phyloP scores from a whole-genome alignment of 2,888 invertebrate genomes.

The Chirona hameri region DNA sequence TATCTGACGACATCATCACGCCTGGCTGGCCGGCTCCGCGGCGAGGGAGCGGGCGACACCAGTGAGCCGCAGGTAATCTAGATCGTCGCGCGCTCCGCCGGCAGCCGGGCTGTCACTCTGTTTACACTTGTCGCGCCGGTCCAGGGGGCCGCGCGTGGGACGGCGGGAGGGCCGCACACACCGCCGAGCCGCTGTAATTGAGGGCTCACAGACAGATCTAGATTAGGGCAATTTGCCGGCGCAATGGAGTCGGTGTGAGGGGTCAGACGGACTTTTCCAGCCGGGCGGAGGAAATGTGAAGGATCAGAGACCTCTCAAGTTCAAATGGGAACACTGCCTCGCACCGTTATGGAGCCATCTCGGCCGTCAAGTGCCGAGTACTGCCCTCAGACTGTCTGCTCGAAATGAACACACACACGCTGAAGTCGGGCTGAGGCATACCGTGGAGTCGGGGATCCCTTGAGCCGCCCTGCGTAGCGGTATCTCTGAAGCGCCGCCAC shows the following conservation, averaged over 20 bases:
- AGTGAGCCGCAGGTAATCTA: not conserved
- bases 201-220: not conserved
- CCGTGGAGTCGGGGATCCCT: no score
- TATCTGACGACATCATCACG: not conserved
- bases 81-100: not conserved
- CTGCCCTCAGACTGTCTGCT: no score
- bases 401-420: no score
- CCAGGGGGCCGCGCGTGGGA: not conserved
- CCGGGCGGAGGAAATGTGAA: not conserved
- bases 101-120: not conserved
- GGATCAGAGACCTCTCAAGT: no score
- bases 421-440: no score
- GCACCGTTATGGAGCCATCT: no score
- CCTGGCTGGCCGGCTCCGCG: not conserved
- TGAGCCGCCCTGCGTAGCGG: no score
- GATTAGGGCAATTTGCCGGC: constrained; percentile 22
- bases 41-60: not conserved
- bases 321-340: no score
- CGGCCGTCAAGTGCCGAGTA: no score
- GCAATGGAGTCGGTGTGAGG: not conserved
- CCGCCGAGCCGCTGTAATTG: not conserved
- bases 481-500: no score
- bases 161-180: not conserved
- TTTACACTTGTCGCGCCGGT: constrained; percentile 25
- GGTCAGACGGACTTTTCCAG: not conserved